Base-by-base conservation (phyloP, 1,140 invertebrate species). In the Halyomorpha halys region DNA sequence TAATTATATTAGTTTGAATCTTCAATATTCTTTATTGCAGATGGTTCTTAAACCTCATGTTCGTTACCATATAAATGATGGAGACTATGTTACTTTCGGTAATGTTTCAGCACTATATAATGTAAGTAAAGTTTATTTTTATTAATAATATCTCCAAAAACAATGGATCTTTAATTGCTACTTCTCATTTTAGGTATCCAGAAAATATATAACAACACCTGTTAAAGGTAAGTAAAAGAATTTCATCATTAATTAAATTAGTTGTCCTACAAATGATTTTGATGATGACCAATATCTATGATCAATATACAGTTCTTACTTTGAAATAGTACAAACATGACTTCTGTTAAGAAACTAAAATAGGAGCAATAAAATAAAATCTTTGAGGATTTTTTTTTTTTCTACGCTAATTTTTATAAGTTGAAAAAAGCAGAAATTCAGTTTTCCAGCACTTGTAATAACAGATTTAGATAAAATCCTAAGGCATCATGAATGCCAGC, bases 41-140 rank as follows among this genome's bases (percentile, higher is more conserved):
- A 44, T 59, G 9, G n/a, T 45, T 25, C 47, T 68, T 0, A 68
- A 68, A 63, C 66, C 66, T 14, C 59, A 65, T 53, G 61, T 68
- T 11, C 60, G 44, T 16, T 68, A 68, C 39, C 27, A 47, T n/a
- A 16, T 68, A 21, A 61, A 65, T 62, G 66, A 65, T 59, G 61
- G 59, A 21, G 63, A 62, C 59, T 16, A 4, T 9, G 39, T 68
- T 0, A 59, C 18, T 3, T 65, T 68, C 60, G 66, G 45, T 5
- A 44, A 65, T 61, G 19, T 65, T 18, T 27, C 18, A 6, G 64
- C 51, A 13, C 21, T 21, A 21, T 68, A 65, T 15, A 56, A 56
- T 56, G 53, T 56, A 14, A 56, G 53, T 56, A 23, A 49, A 49
- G n/a, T 49, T 21, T 21, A 18, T 11, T 49, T 49, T 19, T 19